These are phyloP conservation scores for Paracyclopina nana DNA, from an alignment of 1,140 invertebrate species.

Conservation along the genomic window DNA sequence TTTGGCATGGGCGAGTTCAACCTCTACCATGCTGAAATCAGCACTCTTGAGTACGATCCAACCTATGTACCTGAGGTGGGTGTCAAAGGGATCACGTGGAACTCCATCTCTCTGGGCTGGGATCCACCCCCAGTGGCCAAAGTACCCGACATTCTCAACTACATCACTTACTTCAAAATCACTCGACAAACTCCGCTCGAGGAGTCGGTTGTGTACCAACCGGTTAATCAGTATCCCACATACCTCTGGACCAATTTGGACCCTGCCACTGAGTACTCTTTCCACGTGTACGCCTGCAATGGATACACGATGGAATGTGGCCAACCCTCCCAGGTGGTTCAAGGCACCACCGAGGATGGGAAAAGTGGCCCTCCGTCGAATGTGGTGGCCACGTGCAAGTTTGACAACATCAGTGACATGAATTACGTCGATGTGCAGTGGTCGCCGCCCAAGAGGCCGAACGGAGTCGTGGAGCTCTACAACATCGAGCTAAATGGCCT, in stretches of 20 bases:
- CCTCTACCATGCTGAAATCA: slow-evolving; percentile 32
- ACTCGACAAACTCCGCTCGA: slow-evolving; percentile 17
- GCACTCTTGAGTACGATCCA: slow-evolving; percentile 44
- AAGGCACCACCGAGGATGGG: slow-evolving; percentile 57
- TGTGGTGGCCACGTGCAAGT: slow-evolving; percentile 39
- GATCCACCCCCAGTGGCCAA: slow-evolving; percentile 34
- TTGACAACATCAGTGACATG: slow-evolving; percentile 39
- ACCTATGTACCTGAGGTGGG: slow-evolving; percentile 50
- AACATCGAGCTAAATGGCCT: slow-evolving; percentile 38
- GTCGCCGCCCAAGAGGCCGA: slow-evolving; percentile 42
- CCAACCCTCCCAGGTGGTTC: slow-evolving; percentile 45
- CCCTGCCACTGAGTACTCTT: slow-evolving; percentile 13
- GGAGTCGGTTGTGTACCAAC: slow-evolving; percentile 29
- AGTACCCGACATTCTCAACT: slow-evolving; percentile 16
- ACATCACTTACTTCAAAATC: slow-evolving; percentile 20
- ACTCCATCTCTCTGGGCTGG: slow-evolving; percentile 57
- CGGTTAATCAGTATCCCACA: slow-evolving; percentile 18
- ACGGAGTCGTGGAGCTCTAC: slow-evolving; percentile 51
- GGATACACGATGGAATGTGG: slow-evolving; percentile 51
- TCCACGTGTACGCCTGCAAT: slow-evolving; percentile 29
- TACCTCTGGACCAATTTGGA: slow-evolving; percentile 23
- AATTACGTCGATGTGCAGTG: slow-evolving; percentile 45
- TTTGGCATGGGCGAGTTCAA: slow-evolving; percentile 31
- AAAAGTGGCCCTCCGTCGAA: slow-evolving; percentile 38
- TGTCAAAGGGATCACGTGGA: slow-evolving; percentile 50